Evolutionary conservation across 2,888 invertebrate genomes (phyloP), one percentile per base, ranked within the genome.

Genomic region (Serripes groenlandicus): DNA sequence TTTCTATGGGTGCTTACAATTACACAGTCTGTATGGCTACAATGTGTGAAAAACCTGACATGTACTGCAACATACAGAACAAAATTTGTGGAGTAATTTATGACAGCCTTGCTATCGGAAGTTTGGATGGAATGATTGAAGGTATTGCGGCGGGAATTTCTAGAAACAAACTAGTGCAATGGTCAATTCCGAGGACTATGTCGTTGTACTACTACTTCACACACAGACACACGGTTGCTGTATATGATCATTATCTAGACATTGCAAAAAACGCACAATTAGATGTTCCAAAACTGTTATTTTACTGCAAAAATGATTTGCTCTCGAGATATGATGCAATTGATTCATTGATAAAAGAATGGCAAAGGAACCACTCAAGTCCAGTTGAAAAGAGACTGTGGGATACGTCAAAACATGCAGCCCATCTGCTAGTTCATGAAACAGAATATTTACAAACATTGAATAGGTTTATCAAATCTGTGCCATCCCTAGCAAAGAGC

Each of bases 41-140:
- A 52, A 78, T 89, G 35, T 62, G 74, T 28, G 70, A 83, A 23
- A n/a, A 83, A 1, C 86, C 86, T 15, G 42, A 81, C 28, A 54
- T 73, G 26, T 81, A 85, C 30, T 54, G 49, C 18, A 28, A 70
- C n/a, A 81, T 90, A 28, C 64, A 70, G 32, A 34, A 54, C 21
- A 87, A 85, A 30, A 70, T 91, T 34, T 58, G 81, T 7, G 91
- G 88, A 0, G 81, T 90, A 18, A 81, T 92, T 0, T 91, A 89
- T 77, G 92, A 92, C 80, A 92, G 92, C 72, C 75, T 92, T n/a
- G 89, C 90, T 3, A 77, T 89, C n/a, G 92, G 92, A 3, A 84
- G 88, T 0, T 62, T 89, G 37, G 84, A 90, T 49, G 83, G 83
- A 62, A 92, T 92, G 91, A 80, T 82, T 21, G 68, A 60, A 2